These are phyloP conservation scores for Nycticebus coucang DNA, from an alignment of 2,113 vertebrate species.

Conservation along the genomic window DNA sequence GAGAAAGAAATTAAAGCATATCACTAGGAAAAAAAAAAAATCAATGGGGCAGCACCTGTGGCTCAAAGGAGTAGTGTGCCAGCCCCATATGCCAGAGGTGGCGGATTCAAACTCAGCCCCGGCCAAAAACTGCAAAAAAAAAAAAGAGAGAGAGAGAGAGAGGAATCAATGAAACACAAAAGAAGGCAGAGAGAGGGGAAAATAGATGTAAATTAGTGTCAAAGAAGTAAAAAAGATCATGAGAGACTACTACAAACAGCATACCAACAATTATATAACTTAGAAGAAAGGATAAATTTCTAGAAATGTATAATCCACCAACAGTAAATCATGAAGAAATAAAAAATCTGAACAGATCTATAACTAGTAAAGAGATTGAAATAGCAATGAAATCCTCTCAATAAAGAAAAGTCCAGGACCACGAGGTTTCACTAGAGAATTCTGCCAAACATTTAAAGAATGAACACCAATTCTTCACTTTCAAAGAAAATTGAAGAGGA, in stretches of 20 bases:
- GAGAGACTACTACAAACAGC: not conserved
- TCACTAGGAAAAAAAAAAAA: not conserved
- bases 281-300: not conserved
- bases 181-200: not conserved
- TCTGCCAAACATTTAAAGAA: not conserved
- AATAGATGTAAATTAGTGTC: not conserved
- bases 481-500: not conserved
- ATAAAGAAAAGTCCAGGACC: no score
- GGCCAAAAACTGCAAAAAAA: no score
- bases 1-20: not conserved
- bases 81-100: no score
- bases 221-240: not conserved
- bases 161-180: not conserved
- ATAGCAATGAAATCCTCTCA: not conserved
- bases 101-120: no score
- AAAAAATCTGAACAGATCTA: not conserved
- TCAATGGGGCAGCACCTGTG: no score
- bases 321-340: not conserved
- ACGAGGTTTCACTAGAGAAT: not conserved
- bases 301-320: not conserved
- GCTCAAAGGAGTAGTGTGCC: no score
- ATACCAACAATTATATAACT: not conserved
- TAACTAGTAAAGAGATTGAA: not conserved
- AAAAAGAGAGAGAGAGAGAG: not conserved
- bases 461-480: not conserved